Conservation (phyloP, 2,113 vertebrate species). For the Xenopus laevis region DNA sequence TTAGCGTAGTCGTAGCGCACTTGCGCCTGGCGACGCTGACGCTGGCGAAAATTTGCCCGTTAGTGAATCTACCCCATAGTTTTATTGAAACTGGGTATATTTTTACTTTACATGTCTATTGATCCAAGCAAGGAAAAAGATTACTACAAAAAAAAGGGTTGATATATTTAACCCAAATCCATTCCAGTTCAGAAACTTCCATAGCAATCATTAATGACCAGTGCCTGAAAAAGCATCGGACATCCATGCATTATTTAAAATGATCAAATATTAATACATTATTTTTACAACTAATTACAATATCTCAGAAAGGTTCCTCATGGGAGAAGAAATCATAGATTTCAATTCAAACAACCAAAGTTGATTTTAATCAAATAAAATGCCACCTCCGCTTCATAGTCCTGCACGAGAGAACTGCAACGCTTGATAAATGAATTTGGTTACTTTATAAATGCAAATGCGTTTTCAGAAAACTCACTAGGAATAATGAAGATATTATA, state of each 20-base stretch:
- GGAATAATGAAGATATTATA: constrained; percentile 24
- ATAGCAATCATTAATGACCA: too few species aligned
- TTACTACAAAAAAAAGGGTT: too few species aligned
- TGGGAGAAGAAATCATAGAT: neutral
- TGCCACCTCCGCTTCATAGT: neutral
- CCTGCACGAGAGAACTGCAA: neutral
- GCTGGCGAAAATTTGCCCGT: too few species aligned
- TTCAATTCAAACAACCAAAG: neutral
- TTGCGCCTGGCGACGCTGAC: too few species aligned
- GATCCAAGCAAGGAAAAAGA: too few species aligned
- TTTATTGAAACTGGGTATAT: too few species aligned
- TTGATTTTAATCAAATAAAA: constrained; percentile 1
- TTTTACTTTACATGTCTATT: too few species aligned
- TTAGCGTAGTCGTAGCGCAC: too few species aligned
- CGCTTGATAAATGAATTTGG: neutral
- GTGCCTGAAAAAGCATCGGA: neutral
- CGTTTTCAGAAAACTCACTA: constrained; percentile 2
- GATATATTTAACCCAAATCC: too few species aligned
- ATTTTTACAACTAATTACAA: neutral
- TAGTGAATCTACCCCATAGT: too few species aligned
- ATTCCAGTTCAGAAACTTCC: too few species aligned
- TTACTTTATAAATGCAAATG: constrained; percentile 12
- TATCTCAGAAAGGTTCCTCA: neutral
- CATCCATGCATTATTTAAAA: neutral
- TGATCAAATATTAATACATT: neutral